Conservation (phyloP, 2,888 invertebrate genomes). For the Acronicta alni region DNA sequence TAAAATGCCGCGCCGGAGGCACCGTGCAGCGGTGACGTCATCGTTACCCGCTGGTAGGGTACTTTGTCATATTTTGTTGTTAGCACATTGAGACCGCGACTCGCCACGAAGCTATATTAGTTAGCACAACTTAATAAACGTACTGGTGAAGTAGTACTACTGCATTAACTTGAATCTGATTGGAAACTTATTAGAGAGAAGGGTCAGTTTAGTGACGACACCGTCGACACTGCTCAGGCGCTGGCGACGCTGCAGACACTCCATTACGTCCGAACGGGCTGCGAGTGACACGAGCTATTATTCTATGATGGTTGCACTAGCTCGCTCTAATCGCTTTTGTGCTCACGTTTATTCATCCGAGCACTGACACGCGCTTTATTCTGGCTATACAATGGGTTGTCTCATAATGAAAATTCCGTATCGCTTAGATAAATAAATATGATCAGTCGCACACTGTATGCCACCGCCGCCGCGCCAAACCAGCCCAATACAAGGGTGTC, state of each 20-base stretch:
- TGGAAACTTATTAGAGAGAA: constrained; percentile 29
- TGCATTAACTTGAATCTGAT: constrained; percentile 18
- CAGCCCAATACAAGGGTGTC: not conserved
- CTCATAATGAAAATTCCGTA: constrained; percentile 2
- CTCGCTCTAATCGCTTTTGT: constrained; percentile 35
- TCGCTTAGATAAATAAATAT: not conserved
- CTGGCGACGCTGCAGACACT: not conserved
- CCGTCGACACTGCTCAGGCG: not conserved
- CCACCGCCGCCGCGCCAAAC: no score
- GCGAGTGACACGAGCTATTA: constrained; percentile 1
- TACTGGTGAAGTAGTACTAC: constrained; percentile 5
- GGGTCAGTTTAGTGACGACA: not conserved
- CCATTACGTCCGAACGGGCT: not conserved
- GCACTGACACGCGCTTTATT: constrained; percentile 1
- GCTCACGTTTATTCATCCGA: constrained; percentile 27
- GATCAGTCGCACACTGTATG: not conserved
- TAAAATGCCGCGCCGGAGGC: no score
- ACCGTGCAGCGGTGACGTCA: no score
- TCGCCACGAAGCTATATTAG: constrained; percentile 22
- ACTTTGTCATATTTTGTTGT: no score
- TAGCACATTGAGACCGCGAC: not conserved
- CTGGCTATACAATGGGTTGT: constrained; percentile 2
- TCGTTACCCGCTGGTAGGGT: no score
- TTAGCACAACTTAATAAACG: constrained; percentile 24
- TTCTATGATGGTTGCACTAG: constrained; percentile 24